Evolutionary conservation across 2,113 vertebrate genomes (phyloP), one percentile per base, ranked within the genome.

Genomic region (Chlorodrepanis virens): DNA sequence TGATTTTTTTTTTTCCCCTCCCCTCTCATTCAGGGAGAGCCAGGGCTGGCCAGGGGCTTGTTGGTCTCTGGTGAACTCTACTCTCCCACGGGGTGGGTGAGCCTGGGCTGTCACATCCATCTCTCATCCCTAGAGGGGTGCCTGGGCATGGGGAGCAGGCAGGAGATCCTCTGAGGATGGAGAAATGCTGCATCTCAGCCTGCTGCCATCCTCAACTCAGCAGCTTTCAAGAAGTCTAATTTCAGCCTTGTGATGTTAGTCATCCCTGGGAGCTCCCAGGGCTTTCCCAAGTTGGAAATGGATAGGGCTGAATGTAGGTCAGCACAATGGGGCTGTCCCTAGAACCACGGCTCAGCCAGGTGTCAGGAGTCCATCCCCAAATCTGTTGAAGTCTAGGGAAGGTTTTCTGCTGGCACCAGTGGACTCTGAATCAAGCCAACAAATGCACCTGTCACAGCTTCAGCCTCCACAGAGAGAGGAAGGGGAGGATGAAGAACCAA

Each of bases 1-100:
- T 95, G 97, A 97, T 84, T 92, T 91, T 95, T 35, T 35, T 35
- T 89, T 91, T 88, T 60, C 14, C 45, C 96, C 74, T 96, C 80
- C 72, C 80, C n/a, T 18, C 93, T 94, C 76, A 63, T 80, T 96
- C 92, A 57, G 87, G 84, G 80, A 94, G 90, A 94, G 65, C 28
- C 28, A 50, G 74, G 59, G 52, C 79, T 91, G 83, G 78, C 74
- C 95, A 56, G 35, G 60, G 29, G 68, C 44, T 47, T 25, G 8
- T 16, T 21, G 0, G 35, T 74, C 15, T 29, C 67, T 7, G 5
- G 28, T 14, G 18, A 8, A 14, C 37, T 78, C 70, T 50, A 3
- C 9, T 83, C 9, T 67, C 16, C 67, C 68, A 50, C 2, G 2
- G 33, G 19, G 19, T 31, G n/a, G 23, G 20, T 21, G 9, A 50